Evolutionary conservation across 2,797 vertebrate genomes (phyloP).

Genomic region (Coendou prehensilis): DNA sequence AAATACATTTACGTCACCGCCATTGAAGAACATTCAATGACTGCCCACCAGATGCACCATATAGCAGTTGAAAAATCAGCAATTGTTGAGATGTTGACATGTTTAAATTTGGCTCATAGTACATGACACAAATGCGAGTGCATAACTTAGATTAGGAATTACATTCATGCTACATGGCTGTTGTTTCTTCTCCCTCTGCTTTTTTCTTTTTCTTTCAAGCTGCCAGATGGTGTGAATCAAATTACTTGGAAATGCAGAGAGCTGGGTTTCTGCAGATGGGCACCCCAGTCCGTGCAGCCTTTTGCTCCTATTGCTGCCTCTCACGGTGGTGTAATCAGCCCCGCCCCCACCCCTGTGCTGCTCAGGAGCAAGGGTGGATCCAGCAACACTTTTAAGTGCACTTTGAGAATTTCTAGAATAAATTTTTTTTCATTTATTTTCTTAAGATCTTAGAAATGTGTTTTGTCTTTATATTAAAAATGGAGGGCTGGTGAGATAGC

Average conservation of each 20-base stretch:
- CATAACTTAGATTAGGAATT: slow-evolving; percentile 77
- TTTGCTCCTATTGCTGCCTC: slow-evolving; percentile 73
- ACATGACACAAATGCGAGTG: slow-evolving; percentile 64
- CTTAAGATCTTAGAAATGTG: slow-evolving; percentile 3
- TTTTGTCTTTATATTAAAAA: slow-evolving; percentile 68
- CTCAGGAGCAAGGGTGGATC: slow-evolving; percentile 62
- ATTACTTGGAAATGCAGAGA: slow-evolving; percentile 86
- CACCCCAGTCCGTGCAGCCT: slow-evolving; percentile 47
- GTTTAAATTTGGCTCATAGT: slow-evolving; percentile 75
- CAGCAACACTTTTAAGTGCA: slow-evolving; percentile 5
- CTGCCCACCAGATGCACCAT: slow-evolving; percentile 58
- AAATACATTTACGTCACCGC: slow-evolving; percentile 72
- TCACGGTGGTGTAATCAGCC: slow-evolving; percentile 75
- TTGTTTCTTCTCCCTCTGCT: slow-evolving; percentile 74
- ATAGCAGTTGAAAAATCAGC: slow-evolving; percentile 71
- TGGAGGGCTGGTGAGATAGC: background rate
- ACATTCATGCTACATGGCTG: slow-evolving; percentile 76
- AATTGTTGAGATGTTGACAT: slow-evolving; percentile 77
- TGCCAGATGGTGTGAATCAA: slow-evolving; percentile 88
- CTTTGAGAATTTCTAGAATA: slow-evolving; percentile 74
- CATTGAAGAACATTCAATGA: slow-evolving; percentile 67
- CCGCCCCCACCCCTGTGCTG: slow-evolving; percentile 9
- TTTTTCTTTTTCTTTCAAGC: slow-evolving; percentile 77
- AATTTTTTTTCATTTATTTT: slow-evolving; percentile 29
- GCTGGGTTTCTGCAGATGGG: slow-evolving; percentile 88